Percentiles rank a stretch among this genome's conserved stretches.
Evolutionary conservation across 2,113 vertebrate species (phyloP).

Genomic region (Prochilodus magdalenae): DNA sequence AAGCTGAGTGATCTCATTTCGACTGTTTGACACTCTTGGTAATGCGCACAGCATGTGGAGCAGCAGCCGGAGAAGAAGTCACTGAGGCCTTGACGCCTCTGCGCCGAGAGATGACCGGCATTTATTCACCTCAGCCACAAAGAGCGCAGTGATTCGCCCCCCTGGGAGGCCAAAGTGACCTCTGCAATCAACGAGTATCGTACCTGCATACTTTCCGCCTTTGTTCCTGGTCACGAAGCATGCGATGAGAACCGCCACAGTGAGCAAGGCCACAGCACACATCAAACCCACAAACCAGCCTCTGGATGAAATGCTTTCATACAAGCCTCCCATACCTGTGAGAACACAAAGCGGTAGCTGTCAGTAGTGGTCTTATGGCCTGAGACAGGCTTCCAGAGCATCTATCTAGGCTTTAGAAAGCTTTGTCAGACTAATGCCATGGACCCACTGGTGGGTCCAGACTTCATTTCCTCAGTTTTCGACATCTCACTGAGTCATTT

Average conservation of each 20-base stretch:
- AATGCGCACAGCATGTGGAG: conserved; percentile 52
- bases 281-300: conserved; percentile 94
- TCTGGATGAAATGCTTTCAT: conserved; percentile 78
- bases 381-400: neutral
- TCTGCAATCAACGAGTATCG: conserved; percentile 43
- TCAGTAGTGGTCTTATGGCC: neutral
- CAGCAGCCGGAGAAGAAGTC: conserved; percentile 1
- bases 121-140: conserved; percentile 24
- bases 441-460: too few relatives aligned
- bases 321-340: conserved; percentile 72
- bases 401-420: neutral
- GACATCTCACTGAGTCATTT: neutral
- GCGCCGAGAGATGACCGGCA: neutral
- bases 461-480: neutral
- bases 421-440: neutral
- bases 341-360: conserved; percentile 9
- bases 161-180: conserved; percentile 11
- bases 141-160: neutral
- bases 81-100: neutral
- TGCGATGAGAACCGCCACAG: conserved; percentile 81
- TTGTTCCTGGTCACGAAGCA: conserved; percentile 91
- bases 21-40: conserved; percentile 51
- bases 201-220: conserved; percentile 98
- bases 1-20: conserved; percentile 58
- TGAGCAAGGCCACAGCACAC: conserved; percentile 89